Conservation (phyloP, 2,113 vertebrate genomes). For the Tympanuchus pallidicinctus region DNA sequence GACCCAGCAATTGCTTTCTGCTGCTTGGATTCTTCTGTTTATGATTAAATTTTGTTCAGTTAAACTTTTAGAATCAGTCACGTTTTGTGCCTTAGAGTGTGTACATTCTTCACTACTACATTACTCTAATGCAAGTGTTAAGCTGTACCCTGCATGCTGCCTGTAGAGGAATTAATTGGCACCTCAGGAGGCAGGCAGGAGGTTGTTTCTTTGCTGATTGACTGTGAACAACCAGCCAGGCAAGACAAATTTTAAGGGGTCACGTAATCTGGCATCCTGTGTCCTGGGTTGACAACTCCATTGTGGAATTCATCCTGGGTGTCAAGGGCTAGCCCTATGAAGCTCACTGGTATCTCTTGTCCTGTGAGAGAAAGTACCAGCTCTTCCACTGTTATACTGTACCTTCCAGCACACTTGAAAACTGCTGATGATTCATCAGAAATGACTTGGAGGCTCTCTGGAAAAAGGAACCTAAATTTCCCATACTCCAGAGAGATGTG, state of each 20-base stretch:
- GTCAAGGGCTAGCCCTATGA: neutral
- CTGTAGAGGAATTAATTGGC: neutral
- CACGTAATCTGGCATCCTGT: slow-evolving; percentile 12
- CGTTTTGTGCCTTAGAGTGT: neutral
- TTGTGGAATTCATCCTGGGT: neutral
- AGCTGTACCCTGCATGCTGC: neutral
- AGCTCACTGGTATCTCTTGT: neutral
- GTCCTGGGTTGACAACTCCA: slow-evolving; percentile 55
- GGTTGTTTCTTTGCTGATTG: slow-evolving; percentile 52
- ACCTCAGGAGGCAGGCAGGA: neutral
- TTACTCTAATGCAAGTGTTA: slow-evolving; percentile 22
- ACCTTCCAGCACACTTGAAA: neutral
- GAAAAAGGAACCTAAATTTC: neutral
- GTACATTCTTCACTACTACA: neutral
- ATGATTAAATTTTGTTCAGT: neutral
- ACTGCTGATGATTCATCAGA: neutral
- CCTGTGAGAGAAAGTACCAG: neutral
- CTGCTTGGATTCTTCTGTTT: neutral
- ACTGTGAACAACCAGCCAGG: slow-evolving; percentile 59
- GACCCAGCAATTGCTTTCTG: neutral
- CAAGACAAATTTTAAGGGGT: slow-evolving; percentile 62
- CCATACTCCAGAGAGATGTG: neutral
- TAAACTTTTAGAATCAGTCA: neutral
- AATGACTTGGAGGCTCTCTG: neutral
- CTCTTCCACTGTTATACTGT: neutral